These are phyloP conservation scores for Eulimnadia texana DNA, from an alignment of 1,140 invertebrate species.

Conservation along the genomic window DNA sequence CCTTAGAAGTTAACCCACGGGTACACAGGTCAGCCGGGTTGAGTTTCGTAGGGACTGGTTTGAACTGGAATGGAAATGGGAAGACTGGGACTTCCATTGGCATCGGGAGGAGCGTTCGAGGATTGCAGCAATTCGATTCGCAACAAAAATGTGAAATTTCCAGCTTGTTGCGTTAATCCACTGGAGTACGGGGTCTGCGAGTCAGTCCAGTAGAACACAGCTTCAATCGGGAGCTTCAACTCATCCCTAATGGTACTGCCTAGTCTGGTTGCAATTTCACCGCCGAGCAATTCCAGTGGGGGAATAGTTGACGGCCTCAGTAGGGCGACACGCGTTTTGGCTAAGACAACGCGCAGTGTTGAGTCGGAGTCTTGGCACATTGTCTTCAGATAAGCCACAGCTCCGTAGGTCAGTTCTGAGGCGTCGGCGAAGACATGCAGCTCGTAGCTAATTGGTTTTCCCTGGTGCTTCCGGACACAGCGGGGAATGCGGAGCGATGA, in stretches of 20 bases:
- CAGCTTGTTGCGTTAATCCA: constrained; percentile 10
- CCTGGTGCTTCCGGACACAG: background rate
- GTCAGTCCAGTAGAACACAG: constrained; percentile 12
- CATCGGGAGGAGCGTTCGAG: background rate
- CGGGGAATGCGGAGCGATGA: background rate
- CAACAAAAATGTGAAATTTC: background rate
- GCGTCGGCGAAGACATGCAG: background rate
- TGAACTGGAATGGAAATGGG: no score
- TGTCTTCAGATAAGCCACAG: background rate
- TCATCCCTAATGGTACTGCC: background rate
- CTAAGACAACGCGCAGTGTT: background rate
- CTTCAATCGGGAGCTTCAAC: background rate
- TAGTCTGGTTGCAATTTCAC: constrained; percentile 7
- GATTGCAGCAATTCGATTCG: constrained; percentile 13
- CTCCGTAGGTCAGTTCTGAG: background rate
- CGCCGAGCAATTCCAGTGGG: constrained; percentile 12
- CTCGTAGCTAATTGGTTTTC: background rate
- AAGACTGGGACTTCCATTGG: constrained; percentile 12
- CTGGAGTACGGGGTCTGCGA: constrained; percentile 12
- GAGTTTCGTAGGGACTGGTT: background rate
- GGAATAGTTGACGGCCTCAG: constrained; percentile 12
- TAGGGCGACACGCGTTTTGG: constrained; percentile 13
- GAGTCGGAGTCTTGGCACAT: background rate
- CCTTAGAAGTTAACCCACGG: background rate
- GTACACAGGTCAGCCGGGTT: constrained; percentile 8